These are phyloP conservation scores for Coregonus suidteri DNA, from an alignment of 2,797 vertebrate species.

Conservation along the genomic window DNA sequence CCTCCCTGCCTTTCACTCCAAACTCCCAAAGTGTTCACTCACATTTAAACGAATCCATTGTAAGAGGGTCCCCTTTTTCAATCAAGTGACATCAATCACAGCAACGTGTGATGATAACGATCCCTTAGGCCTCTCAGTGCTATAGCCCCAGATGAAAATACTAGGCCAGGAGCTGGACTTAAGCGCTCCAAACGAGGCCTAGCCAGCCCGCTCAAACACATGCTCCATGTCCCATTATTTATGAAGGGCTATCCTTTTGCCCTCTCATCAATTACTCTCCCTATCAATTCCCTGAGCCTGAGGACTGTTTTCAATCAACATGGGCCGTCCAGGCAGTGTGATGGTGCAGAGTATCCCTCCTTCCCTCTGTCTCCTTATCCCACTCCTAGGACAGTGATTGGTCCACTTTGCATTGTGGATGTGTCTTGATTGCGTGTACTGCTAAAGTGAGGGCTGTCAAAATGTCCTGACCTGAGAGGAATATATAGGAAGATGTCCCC, in stretches of 20 bases:
- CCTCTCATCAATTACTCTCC: slow-evolving; percentile 85
- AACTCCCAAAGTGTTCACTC: slow-evolving; percentile 15
- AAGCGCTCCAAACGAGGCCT: neutral
- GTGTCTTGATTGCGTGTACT: slow-evolving; percentile 84
- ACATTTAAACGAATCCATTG: slow-evolving; percentile 8
- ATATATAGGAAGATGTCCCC: neutral
- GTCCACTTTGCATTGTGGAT: slow-evolving; percentile 79
- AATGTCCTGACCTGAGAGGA: neutral
- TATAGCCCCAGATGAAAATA: neutral
- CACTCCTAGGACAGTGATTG: slow-evolving; percentile 72
- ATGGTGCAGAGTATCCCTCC: slow-evolving; percentile 79
- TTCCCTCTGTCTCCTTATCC: slow-evolving; percentile 57
- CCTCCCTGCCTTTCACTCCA: slow-evolving; percentile 19
- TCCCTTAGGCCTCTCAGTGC: slow-evolving; percentile 22
- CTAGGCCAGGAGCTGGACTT: slow-evolving; percentile 4
- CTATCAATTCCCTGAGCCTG: slow-evolving; percentile 87
- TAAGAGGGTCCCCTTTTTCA: slow-evolving; percentile 33
- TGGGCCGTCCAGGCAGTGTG: slow-evolving; percentile 81
- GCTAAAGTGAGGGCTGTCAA: slow-evolving; percentile 84
- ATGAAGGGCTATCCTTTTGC: slow-evolving; percentile 81
- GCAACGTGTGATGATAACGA: slow-evolving; percentile 10
- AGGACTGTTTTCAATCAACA: slow-evolving; percentile 90
- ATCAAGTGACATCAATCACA: slow-evolving; percentile 49
- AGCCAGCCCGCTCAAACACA: slow-evolving; percentile 67
- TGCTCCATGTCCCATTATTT: slow-evolving; percentile 85